Evolutionary conservation across 1,140 invertebrate genomes (phyloP), one percentile per base, ranked within the genome.

Genomic region (Pseudomyrmex flavicornis): DNA sequence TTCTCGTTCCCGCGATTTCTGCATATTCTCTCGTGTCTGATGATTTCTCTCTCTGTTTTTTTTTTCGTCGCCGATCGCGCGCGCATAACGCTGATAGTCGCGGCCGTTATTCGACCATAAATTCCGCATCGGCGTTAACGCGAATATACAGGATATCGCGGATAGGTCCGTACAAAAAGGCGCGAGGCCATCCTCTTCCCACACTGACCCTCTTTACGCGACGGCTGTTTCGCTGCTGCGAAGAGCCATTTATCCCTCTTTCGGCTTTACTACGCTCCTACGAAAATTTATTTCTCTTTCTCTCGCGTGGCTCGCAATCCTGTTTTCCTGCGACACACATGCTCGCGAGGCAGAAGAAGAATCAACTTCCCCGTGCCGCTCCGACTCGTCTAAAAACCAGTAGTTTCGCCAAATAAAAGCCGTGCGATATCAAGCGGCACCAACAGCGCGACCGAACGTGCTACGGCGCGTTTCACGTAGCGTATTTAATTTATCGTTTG

Each of bases 31-130:
- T 5, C 62, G 46, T 63, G 10, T 35, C 35, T n/a, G 17, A 22
- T 46, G 63, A 65, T 54, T 82, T 82, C 46, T 61, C 22, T 84
- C 79, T 69, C 44, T 69, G 0, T 22, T 65, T 54, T 74, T 89
- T 5, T 91, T 91, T 79, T 88, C 5, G 73, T 82, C 59, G 74
- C 61, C 74, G 61, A 76, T 77, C 74, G 54, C 74, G 63, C 50
- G 63, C 66, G 26, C 59, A 59, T 72, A 77, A 84, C 50, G 59
- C 75, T 74, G 75, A 84, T 86, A 79, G 82, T 86, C 69, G 35
- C 35, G 73, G 22, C 85, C 85, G 90, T 91, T 91, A 92, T 91
- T 90, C 89, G 84, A 84, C 88, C 87, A 92, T 92, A 92, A 91
- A 92, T 92, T 89, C 85, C 70, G 85, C 85, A 90, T 87, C 83